phyloP scores from a whole-genome alignment of 2,888 invertebrate species.

The Trichacis sp. region DNA sequence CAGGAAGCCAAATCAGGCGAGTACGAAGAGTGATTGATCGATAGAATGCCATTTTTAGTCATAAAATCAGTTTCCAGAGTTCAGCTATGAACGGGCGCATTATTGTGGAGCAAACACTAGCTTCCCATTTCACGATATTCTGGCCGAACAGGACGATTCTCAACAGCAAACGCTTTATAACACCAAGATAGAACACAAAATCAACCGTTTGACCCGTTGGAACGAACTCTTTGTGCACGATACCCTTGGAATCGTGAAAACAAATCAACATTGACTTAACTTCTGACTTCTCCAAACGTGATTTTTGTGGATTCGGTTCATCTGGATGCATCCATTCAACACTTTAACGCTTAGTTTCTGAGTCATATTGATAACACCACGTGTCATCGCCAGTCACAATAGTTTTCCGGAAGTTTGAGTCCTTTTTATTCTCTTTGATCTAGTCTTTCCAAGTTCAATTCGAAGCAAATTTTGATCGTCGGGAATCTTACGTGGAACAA shows the following conservation, averaged over 20 bases:
- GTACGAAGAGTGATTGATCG: too few relatives aligned
- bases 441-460: too few relatives aligned
- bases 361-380: slow-evolving; percentile 1
- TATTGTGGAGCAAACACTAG: background rate
- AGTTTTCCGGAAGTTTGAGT: background rate
- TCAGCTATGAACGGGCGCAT: background rate
- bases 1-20: too few relatives aligned
- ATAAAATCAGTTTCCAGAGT: too few relatives aligned
- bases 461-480: too few relatives aligned
- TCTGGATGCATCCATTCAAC: background rate
- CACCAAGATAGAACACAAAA: background rate
- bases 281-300: background rate
- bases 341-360: background rate
- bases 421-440: background rate
- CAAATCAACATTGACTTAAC: background rate
- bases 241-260: background rate
- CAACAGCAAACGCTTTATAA: background rate
- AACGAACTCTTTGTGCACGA: background rate
- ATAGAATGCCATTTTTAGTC: too few relatives aligned
- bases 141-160: background rate
- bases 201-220: background rate
- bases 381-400: background rate
- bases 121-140: background rate
- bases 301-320: background rate
- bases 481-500: too few relatives aligned